Evolutionary conservation across 2,797 vertebrate genomes (phyloP).

Genomic region (Botia kubotai): DNA sequence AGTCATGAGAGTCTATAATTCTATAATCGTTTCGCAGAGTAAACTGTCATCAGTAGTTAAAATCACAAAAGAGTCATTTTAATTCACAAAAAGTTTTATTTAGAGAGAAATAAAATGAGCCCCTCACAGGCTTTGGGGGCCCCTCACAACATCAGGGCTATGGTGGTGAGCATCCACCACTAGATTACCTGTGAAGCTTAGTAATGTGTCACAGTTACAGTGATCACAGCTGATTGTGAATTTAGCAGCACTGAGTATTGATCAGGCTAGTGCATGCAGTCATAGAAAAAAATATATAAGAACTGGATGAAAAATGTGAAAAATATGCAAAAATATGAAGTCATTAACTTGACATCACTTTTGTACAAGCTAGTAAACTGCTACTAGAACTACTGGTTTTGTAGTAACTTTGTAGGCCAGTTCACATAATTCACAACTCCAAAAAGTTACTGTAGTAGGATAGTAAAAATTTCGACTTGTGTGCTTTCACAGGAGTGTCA

Average conservation of each 20-base stretch:
- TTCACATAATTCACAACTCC: not conserved
- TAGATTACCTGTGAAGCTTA: not conserved
- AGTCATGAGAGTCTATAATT: slow-evolving; percentile 43
- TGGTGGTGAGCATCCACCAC: slow-evolving; percentile 89
- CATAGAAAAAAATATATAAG: not conserved
- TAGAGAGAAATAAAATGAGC: slow-evolving; percentile 84
- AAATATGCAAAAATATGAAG: too few relatives aligned
- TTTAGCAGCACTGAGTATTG: not conserved
- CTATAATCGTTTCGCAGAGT: slow-evolving; percentile 50
- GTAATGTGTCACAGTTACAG: not conserved
- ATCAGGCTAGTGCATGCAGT: too few relatives aligned
- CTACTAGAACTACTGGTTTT: too few relatives aligned
- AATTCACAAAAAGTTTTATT: slow-evolving; percentile 52
- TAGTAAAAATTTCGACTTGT: not conserved
- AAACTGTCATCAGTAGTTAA: slow-evolving; percentile 51
- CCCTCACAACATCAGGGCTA: slow-evolving; percentile 87
- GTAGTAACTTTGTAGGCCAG: too few relatives aligned
- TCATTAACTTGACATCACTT: too few relatives aligned
- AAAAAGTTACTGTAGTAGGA: not conserved
- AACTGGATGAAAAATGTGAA: too few relatives aligned
- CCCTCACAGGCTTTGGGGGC: slow-evolving; percentile 94
- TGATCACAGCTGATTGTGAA: not conserved
- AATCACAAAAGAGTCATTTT: slow-evolving; percentile 29
- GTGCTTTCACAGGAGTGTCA: slow-evolving; percentile 88
- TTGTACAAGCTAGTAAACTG: too few relatives aligned